Percentiles rank a stretch among this genome's conserved stretches.
phyloP scores from a whole-genome alignment of 2,797 vertebrate species.

The Notolabrus celidotus region DNA sequence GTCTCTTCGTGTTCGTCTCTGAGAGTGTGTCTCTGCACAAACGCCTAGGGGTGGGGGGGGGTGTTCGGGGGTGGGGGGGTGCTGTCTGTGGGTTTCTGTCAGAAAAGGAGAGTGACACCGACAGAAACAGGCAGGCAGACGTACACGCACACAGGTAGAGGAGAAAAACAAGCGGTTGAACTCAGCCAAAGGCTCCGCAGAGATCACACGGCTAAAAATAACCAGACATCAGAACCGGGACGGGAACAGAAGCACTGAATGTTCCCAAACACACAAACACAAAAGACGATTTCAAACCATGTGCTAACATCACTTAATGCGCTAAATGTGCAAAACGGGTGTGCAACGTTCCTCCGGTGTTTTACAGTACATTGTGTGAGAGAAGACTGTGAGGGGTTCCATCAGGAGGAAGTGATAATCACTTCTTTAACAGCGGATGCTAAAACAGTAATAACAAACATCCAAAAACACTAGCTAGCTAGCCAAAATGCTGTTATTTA shows the following conservation, averaged over 20 bases:
- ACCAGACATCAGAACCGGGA: slow-evolving; percentile 60
- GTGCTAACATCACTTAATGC: slow-evolving; percentile 31
- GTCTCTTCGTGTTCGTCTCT: neutral
- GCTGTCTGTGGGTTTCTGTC: slow-evolving; percentile 40
- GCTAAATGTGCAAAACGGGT: slow-evolving; percentile 4
- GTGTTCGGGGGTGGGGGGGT: neutral
- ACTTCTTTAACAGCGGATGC: neutral
- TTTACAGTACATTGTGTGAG: neutral
- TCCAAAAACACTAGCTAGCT: neutral
- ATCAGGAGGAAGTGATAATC: too few relatives aligned
- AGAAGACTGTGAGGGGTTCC: slow-evolving; percentile 2
- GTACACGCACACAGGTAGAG: slow-evolving; percentile 62
- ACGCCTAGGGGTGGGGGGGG: slow-evolving; percentile 18
- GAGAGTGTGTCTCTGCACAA: slow-evolving; percentile 14
- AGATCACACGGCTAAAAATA: slow-evolving; percentile 78
- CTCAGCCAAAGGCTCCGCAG: slow-evolving; percentile 69
- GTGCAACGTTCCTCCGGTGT: neutral
- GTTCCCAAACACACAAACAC: slow-evolving; percentile 60
- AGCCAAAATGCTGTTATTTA: neutral
- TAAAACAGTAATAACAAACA: too few relatives aligned
- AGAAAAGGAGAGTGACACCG: slow-evolving; percentile 29
- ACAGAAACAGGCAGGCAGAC: slow-evolving; percentile 26
- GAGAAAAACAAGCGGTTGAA: slow-evolving; percentile 72
- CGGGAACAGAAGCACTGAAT: slow-evolving; percentile 68
- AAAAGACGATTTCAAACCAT: slow-evolving; percentile 43